These are phyloP conservation scores for Pterobdella sp. DNA, from an alignment of 2,888 invertebrate species.

Conservation along the genomic window DNA sequence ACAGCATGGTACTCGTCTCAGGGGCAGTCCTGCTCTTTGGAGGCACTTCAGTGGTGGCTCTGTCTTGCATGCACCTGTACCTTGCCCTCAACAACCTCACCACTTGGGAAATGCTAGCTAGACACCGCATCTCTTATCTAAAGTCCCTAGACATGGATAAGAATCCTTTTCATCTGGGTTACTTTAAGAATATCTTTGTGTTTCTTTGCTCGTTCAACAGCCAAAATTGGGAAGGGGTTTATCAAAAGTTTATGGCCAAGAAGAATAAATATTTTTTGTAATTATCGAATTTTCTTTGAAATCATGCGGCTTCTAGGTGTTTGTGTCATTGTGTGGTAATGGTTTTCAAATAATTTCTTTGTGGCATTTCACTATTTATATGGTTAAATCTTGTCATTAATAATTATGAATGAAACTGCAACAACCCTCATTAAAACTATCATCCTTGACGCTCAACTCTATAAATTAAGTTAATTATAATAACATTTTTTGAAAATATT, in stretches of 20 bases:
- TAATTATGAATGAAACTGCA: too few species aligned
- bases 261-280: background rate
- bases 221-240: slow-evolving; percentile 34
- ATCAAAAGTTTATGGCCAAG: slow-evolving; percentile 31
- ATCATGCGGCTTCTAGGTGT: too few species aligned
- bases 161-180: slow-evolving; percentile 51
- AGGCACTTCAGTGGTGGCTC: slow-evolving; percentile 43
- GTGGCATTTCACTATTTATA: too few species aligned
- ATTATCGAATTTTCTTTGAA: too few species aligned
- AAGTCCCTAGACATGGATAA: slow-evolving; percentile 44
- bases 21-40: slow-evolving; percentile 43
- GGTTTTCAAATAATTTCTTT: background rate
- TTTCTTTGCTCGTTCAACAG: slow-evolving; percentile 32
- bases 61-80: slow-evolving; percentile 48
- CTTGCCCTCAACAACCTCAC: slow-evolving; percentile 47
- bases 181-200: slow-evolving; percentile 42
- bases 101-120: slow-evolving; percentile 50
- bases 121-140: slow-evolving; percentile 50
- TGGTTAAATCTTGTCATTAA: too few species aligned
- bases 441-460: too few species aligned
- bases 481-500: too few species aligned
- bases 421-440: too few species aligned
- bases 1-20: slow-evolving; percentile 43
- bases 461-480: too few species aligned
- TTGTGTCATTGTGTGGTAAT: background rate